phyloP scores from a whole-genome alignment of 2,797 vertebrate genomes.

The Anas flavirostris region DNA sequence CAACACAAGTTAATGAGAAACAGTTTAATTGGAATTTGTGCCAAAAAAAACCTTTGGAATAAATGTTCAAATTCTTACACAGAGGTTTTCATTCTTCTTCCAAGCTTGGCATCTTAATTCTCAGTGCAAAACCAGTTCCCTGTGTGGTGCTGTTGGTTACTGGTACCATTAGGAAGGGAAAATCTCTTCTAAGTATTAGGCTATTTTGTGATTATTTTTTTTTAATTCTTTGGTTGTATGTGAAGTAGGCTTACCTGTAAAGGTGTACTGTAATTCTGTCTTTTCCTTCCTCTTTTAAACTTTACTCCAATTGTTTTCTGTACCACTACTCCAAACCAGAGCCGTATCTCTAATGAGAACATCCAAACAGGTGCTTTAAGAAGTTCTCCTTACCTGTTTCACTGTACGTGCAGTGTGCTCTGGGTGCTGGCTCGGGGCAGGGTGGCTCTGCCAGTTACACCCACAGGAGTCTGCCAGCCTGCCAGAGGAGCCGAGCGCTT shows the following conservation, averaged over 20 bases:
- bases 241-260: neutral
- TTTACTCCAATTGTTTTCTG: neutral
- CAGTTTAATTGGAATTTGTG: neutral
- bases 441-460: neutral
- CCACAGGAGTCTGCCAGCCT: accelerated
- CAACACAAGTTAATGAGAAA: neutral
- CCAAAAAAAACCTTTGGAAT: neutral
- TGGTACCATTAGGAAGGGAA: neutral
- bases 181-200: neutral
- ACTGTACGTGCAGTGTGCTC: accelerated
- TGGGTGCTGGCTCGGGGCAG: neutral
- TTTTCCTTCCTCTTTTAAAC: neutral
- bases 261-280: neutral
- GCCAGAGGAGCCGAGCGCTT: neutral
- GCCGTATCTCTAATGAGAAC: accelerated
- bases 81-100: neutral
- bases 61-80: neutral
- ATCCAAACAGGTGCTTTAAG: neutral
- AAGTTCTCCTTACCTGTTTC: neutral
- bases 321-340: neutral
- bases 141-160: neutral
- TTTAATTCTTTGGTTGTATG: neutral
- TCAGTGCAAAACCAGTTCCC: neutral
- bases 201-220: neutral
- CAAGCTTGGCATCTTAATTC: neutral